phyloP scores from a whole-genome alignment of 2,888 invertebrate genomes.

The Sinhomidia bicolor region DNA sequence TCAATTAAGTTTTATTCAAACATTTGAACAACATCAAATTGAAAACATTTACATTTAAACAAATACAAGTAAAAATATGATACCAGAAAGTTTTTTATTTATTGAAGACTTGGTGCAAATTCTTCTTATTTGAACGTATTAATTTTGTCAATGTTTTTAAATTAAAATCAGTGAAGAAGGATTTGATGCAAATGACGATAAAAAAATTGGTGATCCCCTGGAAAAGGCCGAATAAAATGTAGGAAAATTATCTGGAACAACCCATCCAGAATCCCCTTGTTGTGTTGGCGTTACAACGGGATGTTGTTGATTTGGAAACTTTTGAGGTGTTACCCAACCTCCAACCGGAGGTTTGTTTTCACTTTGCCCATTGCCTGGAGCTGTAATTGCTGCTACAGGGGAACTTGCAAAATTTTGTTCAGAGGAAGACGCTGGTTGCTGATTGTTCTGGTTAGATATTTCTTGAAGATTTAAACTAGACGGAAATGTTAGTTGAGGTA shows the following conservation, averaged over 20 bases:
- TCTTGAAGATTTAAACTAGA: neutral
- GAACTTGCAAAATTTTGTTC: neutral
- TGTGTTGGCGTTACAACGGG: neutral
- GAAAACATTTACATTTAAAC: too few species aligned
- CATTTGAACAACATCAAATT: too few species aligned
- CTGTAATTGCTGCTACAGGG: neutral
- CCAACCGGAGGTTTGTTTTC: neutral
- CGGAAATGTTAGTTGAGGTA: neutral
- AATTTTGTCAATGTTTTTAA: neutral
- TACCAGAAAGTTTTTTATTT: too few species aligned
- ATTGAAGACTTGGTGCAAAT: too few species aligned
- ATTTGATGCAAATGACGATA: neutral
- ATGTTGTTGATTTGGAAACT: neutral
- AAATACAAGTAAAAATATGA: too few species aligned
- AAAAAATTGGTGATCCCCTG: neutral
- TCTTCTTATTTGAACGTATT: neutral
- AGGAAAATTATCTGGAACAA: conserved; percentile 52
- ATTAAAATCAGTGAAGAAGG: neutral
- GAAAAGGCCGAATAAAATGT: conserved; percentile 30
- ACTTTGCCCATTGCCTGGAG: neutral
- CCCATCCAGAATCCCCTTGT: conserved; percentile 12
- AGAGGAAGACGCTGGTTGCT: too few species aligned
- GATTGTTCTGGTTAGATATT: too few species aligned
- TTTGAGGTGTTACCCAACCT: neutral
- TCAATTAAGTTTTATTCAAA: too few species aligned